Evolutionary conservation across 1,140 invertebrate genomes (phyloP), one percentile per base, ranked within the genome.

Genomic region (Cyclargus thomasi): DNA sequence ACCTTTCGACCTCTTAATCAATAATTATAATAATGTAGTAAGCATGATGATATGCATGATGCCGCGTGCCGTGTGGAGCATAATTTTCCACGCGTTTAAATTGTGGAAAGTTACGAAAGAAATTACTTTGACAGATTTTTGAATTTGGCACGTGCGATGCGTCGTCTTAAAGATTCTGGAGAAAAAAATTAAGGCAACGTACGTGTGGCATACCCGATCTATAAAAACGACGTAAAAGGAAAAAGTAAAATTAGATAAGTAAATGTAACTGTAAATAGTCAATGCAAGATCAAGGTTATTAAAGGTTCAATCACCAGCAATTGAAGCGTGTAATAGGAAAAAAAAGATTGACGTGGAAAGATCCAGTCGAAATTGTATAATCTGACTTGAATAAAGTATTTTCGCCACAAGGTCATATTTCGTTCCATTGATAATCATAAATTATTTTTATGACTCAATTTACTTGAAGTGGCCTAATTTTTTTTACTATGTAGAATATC

Each of bases 1-100:
- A 59, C 55, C 55, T 59, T 59, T 59, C 55, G 21, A 18, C 55
- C 20, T 59, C 10, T 47, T 47, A 16, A 47, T 47, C 39, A 47
- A 11, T 8, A 47, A 47, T 47, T 47, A 47, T 47, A 47, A 47
- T 47, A 14, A 16, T 47, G 39, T 47, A 47, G 5, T 29, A 47
- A 47, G 39, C 39, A 47, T 47, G 39, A 47, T 14, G 39, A 47
- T 16, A 47, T 16, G 39, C 39, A 47, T 47, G 39, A 47, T 47
- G 39, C 39, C 39, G 11, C 14, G 6, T 47, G 39, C 39, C 14
- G 14, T 47, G 39, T 16, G 39, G 39, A 8, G 39, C 14, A 47
- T 47, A 47, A 29, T 29, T 47, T 47, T 47, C 39, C 39, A 47
- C 39, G 39, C 39, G 39, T 47, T 14, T 39, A 14, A 47, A 47